These are phyloP conservation scores for Trachelus stipa DNA, from an alignment of 2,888 invertebrate species.

Conservation along the genomic window DNA sequence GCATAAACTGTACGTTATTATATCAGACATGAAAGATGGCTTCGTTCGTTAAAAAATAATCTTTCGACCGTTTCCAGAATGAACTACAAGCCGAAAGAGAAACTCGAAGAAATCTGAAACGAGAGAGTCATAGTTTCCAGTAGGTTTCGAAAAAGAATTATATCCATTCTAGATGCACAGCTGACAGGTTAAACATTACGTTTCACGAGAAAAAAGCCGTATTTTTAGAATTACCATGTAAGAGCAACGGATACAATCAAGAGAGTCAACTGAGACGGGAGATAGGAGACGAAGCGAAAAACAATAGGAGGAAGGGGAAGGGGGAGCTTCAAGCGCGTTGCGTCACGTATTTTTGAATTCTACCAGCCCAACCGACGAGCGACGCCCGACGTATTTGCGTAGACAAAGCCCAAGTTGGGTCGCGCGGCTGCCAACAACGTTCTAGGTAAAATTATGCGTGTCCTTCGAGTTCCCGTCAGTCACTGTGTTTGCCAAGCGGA, in stretches of 20 bases:
- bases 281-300: not conserved
- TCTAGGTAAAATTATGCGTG: conserved; percentile 23
- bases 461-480: conserved; percentile 39
- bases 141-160: not conserved
- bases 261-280: not conserved
- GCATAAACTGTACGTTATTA: not conserved
- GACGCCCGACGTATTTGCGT: not conserved
- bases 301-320: not conserved
- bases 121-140: not conserved
- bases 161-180: not conserved
- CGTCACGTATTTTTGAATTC: conserved; percentile 5
- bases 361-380: not conserved
- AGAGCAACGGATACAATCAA: not conserved
- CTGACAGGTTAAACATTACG: not conserved
- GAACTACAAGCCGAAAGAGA: not conserved
- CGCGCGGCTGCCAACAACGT: not conserved
- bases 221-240: not conserved
- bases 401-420: not conserved
- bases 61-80: not conserved
- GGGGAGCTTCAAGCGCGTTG: not conserved
- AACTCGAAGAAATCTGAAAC: not conserved
- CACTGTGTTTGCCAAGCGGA: conserved; percentile 43
- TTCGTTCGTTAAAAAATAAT: not conserved
- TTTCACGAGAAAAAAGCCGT: not conserved
- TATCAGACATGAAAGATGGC: not conserved